Base-by-base conservation (phyloP, 2,797 vertebrate species). In the Sebastes hubbsi region DNA sequence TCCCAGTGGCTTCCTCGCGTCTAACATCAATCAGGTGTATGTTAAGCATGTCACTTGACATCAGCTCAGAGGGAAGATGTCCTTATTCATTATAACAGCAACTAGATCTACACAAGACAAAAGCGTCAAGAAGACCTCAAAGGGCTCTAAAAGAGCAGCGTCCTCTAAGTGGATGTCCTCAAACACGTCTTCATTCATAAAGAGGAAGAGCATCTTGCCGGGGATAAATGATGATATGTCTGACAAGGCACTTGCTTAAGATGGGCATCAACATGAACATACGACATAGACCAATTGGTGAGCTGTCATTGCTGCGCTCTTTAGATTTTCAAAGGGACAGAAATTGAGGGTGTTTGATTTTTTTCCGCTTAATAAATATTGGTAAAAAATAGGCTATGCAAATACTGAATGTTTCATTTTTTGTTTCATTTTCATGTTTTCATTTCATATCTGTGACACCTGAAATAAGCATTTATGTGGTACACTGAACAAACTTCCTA, bases 121-220 rank as follows among this genome's bases (percentile, higher is more conserved):
- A 49, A 7, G 16, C 9, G 30, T 25, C 22, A 54, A 30, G 24
- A 29, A 9, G 42, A 55, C 32, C 30, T 79, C 18, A 60, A 30
- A 73, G 25, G 46, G 55, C 32, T 66, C 32, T 14, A 8, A 24
- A 27, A 22, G 49, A 25, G 8, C 13, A 16, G 24, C 4, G 18
- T 69, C n/a, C 67, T 75, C 62, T 73, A 69, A 66, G 61, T 65
- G 59, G 56, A 8, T 46, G 56, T 59, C 25, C 18, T 72, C n/a
- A 60, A 75, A 72, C 13, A 67, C 3, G 2, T 58, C 16, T 59
- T 36, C 25, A n/a, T 42, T 42, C 25, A 61, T 54, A 22, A 60
- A 67, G 68, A 65, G 13, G 13, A 71, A 63, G 3, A 30, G 7
- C 49, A 56, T 72, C 58, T 12, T 64, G 10, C 46, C 20, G 32